Base-by-base conservation (phyloP, 2,113 vertebrate species). In the Lanius collurio region DNA sequence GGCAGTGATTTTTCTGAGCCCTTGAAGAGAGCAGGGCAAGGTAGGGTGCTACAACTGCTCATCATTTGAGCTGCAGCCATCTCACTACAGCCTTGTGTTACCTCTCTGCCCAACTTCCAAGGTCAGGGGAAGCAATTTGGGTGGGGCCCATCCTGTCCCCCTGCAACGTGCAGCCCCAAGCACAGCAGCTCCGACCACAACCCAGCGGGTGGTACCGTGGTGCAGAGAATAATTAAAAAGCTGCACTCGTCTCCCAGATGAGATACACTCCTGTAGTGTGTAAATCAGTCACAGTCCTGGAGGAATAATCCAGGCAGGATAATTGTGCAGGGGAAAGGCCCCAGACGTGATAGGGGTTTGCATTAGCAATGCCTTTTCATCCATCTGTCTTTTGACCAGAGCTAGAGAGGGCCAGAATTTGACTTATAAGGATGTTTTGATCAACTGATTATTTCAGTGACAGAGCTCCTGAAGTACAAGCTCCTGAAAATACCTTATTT, bases 351-450 rank as follows among this genome's bases (percentile, higher is more conserved):
- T 81, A 86, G 88, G 84, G 82, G 83, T 95, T 96, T 95, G 90
- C 93, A 96, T 96, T 94, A 97, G 86, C 68, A 83, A 86, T 90
- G 90, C 83, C 90, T 96, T 96, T 96, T 95, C 90, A 95, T 97
- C 95, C 91, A 83, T 94, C 93, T 94, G 91, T 97, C 89, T 96
- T 95, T 90, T 95, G 93, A 92, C 94, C 92, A 83, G 80, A 96
- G 89, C 63, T 90, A 73, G 82, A 96, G 87, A 94, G 82, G 87
- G 87, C 63, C 95, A 90, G 88, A 78, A 56, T 90, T 94, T 92
- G 81, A 94, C 92, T 96, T 95, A 78, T 71, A 95, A 60, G 94
- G 71, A 71, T 91, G 76, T 96, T 95, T 95, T 96, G 94, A 94
- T 95, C 85, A 86, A 94, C 60, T 93, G 90, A 93, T 94, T 92